phyloP scores from a whole-genome alignment of 1,140 invertebrate species.

The Bombyx mori region ASM3026992v2 NC_085116.1:5275001-5275500 shows the following conservation, averaged over 20 bases:
- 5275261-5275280: conserved; percentile 19
- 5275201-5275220: conserved; percentile 29
- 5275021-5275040: conserved; percentile 44
- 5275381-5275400: too few species aligned
- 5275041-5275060: conserved; percentile 21
- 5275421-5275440: too few species aligned
- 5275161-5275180: conserved; percentile 45
- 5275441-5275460: too few species aligned
- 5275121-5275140: conserved; percentile 19
- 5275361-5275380: too few species aligned
- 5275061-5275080: not conserved
- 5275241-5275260: conserved; percentile 39
- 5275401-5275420: too few species aligned
- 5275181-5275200: conserved; percentile 50
- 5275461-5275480: too few species aligned
- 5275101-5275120: conserved; percentile 34
- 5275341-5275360: too few species aligned
- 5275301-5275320: too few species aligned
- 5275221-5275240: conserved; percentile 38
- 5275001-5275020: conserved; percentile 51
- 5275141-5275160: conserved; percentile 20
- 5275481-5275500: too few species aligned
- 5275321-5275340: too few species aligned
- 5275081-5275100: conserved; percentile 27
- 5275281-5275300: too few species aligned